Percentiles rank a stretch among this genome's conserved stretches.
These are phyloP conservation scores for Leucopternis melanops DNA, from an alignment of 2,113 vertebrate genomes.

Conservation along the genomic window DNA sequence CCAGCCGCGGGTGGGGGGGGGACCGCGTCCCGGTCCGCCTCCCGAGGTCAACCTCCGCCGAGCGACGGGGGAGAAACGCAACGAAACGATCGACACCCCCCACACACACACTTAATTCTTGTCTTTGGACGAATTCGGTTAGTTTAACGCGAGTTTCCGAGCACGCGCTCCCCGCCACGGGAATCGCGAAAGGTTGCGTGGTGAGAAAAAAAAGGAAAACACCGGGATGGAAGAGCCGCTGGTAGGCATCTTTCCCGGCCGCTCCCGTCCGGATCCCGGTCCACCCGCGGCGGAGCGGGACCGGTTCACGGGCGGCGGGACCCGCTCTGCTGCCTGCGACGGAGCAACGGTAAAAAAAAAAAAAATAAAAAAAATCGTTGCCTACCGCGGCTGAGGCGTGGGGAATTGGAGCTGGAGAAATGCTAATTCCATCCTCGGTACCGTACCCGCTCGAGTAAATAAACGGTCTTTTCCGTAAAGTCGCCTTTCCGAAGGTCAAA, in stretches of 20 bases:
- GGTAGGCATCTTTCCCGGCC: too few species aligned
- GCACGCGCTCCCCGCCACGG: background rate
- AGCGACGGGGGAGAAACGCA: background rate
- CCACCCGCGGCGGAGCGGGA: background rate
- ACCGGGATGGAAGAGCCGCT: fast-evolving
- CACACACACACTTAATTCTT: too few species aligned
- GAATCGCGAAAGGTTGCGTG: background rate
- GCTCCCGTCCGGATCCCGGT: background rate
- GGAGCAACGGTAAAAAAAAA: background rate
- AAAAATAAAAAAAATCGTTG: background rate
- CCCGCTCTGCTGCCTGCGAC: background rate
- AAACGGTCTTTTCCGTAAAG: background rate
- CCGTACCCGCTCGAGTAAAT: background rate
- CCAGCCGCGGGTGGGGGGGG: too few species aligned
- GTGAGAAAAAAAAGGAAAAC: background rate
- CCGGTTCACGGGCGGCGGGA: background rate
- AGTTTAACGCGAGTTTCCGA: background rate
- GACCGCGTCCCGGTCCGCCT: too few species aligned
- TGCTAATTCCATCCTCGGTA: background rate
- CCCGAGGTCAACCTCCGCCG: background rate
- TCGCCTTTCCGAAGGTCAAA: background rate
- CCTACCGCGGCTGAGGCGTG: background rate
- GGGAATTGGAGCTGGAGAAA: background rate
- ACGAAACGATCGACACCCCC: background rate
- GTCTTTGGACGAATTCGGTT: background rate